Evolutionary conservation across 2,113 vertebrate genomes (phyloP).

Genomic region (Rutilus rutilus): DNA sequence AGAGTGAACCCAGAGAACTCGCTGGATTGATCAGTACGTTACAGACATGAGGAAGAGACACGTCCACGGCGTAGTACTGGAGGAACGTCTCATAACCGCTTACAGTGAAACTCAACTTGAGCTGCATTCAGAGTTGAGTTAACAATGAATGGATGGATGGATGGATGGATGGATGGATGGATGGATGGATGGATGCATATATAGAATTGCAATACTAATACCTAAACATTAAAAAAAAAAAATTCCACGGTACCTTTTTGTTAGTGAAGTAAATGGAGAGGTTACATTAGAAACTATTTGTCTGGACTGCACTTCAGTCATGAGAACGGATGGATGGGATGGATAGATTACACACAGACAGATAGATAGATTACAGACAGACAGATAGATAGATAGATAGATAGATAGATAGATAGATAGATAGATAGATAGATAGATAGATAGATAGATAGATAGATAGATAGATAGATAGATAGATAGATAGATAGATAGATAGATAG

Average conservation of each 20-base stretch:
- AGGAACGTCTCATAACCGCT: background rate
- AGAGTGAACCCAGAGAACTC: background rate
- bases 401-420: background rate
- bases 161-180: background rate
- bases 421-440: too few species aligned
- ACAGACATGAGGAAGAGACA: conserved; percentile 1
- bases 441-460: background rate
- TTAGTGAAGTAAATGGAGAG: too few species aligned
- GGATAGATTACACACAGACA: background rate
- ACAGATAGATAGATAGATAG: background rate
- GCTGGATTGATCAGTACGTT: background rate
- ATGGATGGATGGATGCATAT: too few species aligned
- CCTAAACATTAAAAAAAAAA: too few species aligned
- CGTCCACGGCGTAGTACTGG: background rate
- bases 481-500: background rate
- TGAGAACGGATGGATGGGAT: background rate
- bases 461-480: too few species aligned
- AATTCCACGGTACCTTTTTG: too few species aligned
- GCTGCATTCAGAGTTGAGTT: background rate
- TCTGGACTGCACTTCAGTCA: too few species aligned
- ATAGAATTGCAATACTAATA: too few species aligned
- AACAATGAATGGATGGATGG: background rate
- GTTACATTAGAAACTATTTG: too few species aligned
- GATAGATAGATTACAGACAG: background rate
- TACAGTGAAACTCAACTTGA: background rate